A percentile compares a stretch with the other conserved stretches of the same genome.
Evolutionary conservation across 2,797 vertebrate species (phyloP).

Genomic region (Eidolon dupreanum): DNA sequence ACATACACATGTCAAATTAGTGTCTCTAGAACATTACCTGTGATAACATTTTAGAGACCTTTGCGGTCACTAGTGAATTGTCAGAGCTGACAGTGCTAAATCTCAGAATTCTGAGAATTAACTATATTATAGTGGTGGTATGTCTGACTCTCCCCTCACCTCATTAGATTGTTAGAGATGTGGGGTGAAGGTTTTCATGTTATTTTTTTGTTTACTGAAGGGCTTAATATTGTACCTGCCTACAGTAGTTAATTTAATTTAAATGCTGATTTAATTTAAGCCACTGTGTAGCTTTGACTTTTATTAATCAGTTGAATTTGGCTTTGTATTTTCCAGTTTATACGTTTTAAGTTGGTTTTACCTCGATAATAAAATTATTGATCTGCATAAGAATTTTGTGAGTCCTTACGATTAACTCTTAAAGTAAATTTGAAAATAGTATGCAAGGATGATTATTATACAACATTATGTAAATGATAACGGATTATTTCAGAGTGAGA

Average conservation of each 20-base stretch:
- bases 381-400: neutral
- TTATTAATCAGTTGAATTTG: constrained; percentile 28
- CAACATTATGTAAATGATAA: neutral
- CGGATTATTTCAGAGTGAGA: neutral
- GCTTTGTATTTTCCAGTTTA: neutral
- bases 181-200: neutral
- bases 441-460: neutral
- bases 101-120: neutral
- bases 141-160: neutral
- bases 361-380: neutral
- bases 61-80: neutral
- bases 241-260: neutral
- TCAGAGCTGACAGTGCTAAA: neutral
- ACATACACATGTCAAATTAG: neutral
- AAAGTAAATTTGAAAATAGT: neutral
- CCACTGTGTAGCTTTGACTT: neutral
- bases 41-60: neutral
- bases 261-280: neutral
- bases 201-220: neutral
- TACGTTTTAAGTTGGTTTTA: constrained; percentile 22
- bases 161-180: neutral
- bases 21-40: neutral
- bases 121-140: neutral
- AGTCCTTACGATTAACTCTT: neutral
- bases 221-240: neutral